Percentiles rank a stretch among this genome's conserved stretches.
Evolutionary conservation across 2,113 vertebrate species (phyloP).

Genomic region (Takifugu bimaculatus): DNA sequence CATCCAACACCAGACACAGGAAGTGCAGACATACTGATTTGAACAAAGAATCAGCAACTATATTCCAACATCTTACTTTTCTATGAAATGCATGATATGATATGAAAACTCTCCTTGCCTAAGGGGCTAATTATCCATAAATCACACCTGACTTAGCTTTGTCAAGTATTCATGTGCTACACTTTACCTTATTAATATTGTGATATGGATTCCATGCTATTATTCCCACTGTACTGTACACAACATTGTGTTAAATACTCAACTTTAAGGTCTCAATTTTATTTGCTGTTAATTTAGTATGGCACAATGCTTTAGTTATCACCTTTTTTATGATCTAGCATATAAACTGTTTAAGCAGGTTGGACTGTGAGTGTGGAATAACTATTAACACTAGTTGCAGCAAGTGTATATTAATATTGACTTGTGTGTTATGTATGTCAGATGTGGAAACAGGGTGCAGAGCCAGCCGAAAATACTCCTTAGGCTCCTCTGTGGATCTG

Average conservation of each 20-base stretch:
- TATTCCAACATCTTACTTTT: too few species aligned
- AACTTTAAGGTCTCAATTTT: not conserved
- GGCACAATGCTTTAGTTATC: not conserved
- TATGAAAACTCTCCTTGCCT: too few species aligned
- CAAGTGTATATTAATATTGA: not conserved
- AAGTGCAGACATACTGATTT: too few species aligned
- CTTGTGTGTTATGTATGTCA: not conserved
- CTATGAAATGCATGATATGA: too few species aligned
- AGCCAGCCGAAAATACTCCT: conserved; percentile 56
- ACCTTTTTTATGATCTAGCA: not conserved
- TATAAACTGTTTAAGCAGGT: not conserved
- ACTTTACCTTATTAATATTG: too few species aligned
- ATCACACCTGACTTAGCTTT: too few species aligned
- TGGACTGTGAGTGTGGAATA: not conserved
- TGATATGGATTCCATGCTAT: too few species aligned
- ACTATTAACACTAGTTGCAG: not conserved
- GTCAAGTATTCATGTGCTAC: too few species aligned
- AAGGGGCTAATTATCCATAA: too few species aligned
- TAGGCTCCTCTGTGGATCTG: conserved; percentile 64
- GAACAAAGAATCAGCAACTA: too few species aligned
- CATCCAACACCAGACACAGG: too few species aligned
- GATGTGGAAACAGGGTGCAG: conserved; percentile 32
- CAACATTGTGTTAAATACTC: not conserved
- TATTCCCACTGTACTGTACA: too few species aligned
- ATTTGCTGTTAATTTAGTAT: not conserved